Conservation (phyloP, 2,888 invertebrate species). For the Mechanitis messenoides region DNA sequence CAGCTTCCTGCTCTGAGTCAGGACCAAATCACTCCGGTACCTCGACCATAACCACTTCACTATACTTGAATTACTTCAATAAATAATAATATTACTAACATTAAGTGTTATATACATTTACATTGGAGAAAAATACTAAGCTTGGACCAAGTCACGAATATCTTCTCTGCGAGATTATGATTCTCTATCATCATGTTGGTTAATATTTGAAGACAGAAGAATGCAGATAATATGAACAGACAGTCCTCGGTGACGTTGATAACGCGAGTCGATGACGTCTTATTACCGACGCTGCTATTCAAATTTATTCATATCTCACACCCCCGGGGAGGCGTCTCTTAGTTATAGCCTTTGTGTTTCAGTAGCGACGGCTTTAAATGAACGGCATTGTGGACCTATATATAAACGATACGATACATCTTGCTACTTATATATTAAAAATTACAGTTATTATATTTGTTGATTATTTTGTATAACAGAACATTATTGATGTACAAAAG, state of each 20-base stretch:
- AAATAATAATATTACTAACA: no score
- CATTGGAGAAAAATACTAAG: neutral
- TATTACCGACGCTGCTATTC: constrained; percentile 49
- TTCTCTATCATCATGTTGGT: neutral
- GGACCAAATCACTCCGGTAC: neutral
- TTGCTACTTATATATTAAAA: no score
- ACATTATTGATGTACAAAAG: no score
- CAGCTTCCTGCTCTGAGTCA: constrained; percentile 31
- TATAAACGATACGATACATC: neutral
- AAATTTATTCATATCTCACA: constrained; percentile 55
- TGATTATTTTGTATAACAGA: no score
- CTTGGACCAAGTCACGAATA: constrained; percentile 1
- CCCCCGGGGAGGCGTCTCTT: constrained; percentile 26
- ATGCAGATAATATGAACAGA: neutral
- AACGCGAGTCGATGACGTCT: constrained; percentile 40
- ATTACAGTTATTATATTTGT: neutral
- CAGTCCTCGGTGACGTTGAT: constrained; percentile 35
- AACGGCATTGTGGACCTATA: constrained; percentile 7
- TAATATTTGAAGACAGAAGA: no score
- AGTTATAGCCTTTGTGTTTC: constrained; percentile 9
- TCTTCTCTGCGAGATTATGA: constrained; percentile 4
- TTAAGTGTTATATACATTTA: no score
- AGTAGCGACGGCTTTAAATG: constrained; percentile 5
- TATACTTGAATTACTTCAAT: no score
- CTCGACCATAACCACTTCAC: no score